A percentile compares a stretch with the other conserved stretches of the same genome.
Evolutionary conservation across 2,888 invertebrate species (phyloP).

Genomic region (Metacarcinus magister): DNA sequence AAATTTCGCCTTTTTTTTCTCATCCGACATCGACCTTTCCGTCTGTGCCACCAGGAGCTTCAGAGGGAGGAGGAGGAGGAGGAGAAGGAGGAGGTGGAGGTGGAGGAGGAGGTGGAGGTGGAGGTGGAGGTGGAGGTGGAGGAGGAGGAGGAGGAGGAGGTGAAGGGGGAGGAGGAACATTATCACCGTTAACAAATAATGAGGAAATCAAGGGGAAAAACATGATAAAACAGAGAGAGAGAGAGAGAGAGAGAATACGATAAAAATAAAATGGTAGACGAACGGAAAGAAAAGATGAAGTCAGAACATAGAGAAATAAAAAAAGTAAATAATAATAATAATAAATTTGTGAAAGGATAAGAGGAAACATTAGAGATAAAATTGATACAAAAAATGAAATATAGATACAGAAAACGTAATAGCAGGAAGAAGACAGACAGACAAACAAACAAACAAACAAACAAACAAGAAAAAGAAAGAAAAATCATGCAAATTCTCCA

Average conservation of each 20-base stretch:
- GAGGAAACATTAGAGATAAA: neutral
- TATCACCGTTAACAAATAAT: neutral
- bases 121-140: neutral
- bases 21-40: too few relatives aligned
- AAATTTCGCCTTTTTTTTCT: too few relatives aligned
- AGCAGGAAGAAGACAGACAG: neutral
- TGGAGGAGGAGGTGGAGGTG: neutral
- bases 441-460: neutral
- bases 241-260: neutral
- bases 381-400: neutral
- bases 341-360: neutral
- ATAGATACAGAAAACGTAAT: neutral
- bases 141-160: conserved; percentile 14
- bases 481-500: neutral
- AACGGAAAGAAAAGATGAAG: neutral
- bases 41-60: neutral
- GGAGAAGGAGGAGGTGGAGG: neutral
- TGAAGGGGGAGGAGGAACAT: neutral
- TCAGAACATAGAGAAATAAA: neutral
- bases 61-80: neutral
- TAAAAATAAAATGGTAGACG: neutral
- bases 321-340: neutral
- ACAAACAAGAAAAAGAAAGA: neutral
- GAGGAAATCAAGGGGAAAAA: neutral
- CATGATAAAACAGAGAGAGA: neutral